A percentile compares a stretch with the other conserved stretches of the same genome.
These are phyloP conservation scores for Microtus oregoni DNA, from an alignment of 2,113 vertebrate genomes.

Conservation along the genomic window DNA sequence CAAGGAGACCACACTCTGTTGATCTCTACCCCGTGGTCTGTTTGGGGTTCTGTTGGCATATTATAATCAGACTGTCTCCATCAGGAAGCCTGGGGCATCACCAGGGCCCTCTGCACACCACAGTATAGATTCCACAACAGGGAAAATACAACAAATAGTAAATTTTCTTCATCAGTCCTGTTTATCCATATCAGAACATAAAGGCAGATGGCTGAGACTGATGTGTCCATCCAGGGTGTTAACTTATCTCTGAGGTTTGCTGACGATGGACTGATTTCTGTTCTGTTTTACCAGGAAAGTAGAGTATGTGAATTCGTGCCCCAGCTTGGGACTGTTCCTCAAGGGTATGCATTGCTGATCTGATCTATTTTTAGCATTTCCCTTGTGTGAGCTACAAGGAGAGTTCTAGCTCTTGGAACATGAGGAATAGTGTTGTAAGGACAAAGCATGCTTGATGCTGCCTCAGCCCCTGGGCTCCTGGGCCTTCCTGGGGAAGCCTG, in stretches of 20 bases:
- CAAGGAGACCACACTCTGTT: neutral
- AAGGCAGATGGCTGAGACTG: neutral
- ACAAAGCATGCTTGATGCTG: neutral
- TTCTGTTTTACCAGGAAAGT: neutral
- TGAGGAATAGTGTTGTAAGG: neutral
- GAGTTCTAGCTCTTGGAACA: neutral
- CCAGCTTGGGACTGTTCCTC: neutral
- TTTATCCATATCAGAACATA: neutral
- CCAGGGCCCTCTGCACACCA: fast-evolving
- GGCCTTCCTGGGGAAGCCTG: neutral
- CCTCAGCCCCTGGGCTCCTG: too few species aligned
- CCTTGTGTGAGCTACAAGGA: neutral
- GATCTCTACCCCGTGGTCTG: neutral
- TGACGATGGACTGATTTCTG: neutral
- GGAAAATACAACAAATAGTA: neutral
- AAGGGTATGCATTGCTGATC: neutral
- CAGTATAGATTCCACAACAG: fast-evolving
- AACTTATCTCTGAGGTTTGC: neutral
- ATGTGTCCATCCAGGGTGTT: neutral
- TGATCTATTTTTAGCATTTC: neutral
- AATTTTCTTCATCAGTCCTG: neutral
- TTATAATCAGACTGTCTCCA: neutral
- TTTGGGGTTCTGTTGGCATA: fast-evolving
- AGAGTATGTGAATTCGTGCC: neutral
- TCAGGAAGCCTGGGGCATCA: neutral